These are phyloP conservation scores for Scleropages formosus DNA, from an alignment of 2,797 vertebrate genomes.

Conservation along the genomic window DNA sequence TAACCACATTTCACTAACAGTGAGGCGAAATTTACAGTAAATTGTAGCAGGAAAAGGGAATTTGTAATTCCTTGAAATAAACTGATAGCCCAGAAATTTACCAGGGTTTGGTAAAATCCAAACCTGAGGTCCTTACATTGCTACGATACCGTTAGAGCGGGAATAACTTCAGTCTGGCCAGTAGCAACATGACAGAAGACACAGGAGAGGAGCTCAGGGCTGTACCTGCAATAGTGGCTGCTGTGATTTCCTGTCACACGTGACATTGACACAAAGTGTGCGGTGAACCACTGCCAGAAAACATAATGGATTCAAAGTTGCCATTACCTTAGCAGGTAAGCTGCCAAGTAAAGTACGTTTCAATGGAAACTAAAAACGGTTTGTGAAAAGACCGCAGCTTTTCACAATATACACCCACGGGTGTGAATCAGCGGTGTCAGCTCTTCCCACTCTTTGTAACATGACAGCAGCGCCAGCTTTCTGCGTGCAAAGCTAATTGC, in stretches of 20 bases:
- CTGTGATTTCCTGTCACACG: background rate
- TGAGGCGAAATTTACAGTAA: background rate
- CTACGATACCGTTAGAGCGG: background rate
- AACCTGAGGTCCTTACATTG: background rate
- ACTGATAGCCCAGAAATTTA: background rate
- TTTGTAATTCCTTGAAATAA: background rate
- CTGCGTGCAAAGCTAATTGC: too few relatives aligned
- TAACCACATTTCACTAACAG: background rate
- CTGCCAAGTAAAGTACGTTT: slow-evolving; percentile 3
- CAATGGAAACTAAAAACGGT: background rate
- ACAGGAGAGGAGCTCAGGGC: too few relatives aligned
- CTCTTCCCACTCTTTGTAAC: background rate
- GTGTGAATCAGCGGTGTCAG: background rate
- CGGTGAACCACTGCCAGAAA: background rate
- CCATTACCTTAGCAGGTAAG: background rate
- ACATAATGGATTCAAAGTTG: background rate
- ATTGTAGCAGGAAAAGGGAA: background rate
- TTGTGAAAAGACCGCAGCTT: background rate
- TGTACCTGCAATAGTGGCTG: background rate
- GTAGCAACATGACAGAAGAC: too few relatives aligned
- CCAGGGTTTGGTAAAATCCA: background rate
- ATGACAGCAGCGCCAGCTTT: too few relatives aligned
- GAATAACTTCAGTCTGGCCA: background rate
- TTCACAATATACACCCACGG: background rate
- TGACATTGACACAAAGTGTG: background rate